Evolutionary conservation across 2,113 vertebrate genomes (phyloP).

Genomic region (Elgaria multicarinata): DNA sequence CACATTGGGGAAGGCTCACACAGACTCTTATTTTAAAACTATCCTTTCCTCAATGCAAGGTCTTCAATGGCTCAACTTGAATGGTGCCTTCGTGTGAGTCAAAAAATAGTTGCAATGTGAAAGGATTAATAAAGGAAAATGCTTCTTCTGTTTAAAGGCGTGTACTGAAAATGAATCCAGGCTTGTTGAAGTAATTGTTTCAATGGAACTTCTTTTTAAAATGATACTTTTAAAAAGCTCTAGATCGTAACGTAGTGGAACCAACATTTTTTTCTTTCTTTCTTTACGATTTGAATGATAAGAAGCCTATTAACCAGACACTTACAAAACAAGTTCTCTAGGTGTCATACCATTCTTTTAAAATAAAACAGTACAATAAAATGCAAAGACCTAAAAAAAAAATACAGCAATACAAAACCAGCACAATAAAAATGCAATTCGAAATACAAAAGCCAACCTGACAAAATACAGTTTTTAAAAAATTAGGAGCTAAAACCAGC

Average conservation of each 20-base stretch:
- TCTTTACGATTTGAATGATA: neutral
- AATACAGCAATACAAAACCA: neutral
- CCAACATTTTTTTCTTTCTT: neutral
- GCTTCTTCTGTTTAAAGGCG: neutral
- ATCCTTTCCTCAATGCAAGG: too few relatives aligned
- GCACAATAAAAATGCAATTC: neutral
- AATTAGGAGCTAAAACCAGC: neutral
- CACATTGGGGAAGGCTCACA: too few relatives aligned
- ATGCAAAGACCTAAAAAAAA: neutral
- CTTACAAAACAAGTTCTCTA: neutral
- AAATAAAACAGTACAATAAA: neutral
- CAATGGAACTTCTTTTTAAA: neutral
- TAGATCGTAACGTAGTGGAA: neutral
- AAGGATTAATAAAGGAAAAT: neutral
- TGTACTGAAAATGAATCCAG: neutral
- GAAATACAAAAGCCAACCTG: neutral
- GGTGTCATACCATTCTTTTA: neutral
- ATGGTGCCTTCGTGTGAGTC: neutral
- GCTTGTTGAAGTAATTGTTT: neutral
- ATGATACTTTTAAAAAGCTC: neutral
- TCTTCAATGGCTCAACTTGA: neutral
- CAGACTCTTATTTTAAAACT: accelerated
- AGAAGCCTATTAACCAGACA: neutral
- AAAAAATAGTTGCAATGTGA: neutral
- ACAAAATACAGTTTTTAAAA: neutral